phyloP scores from a whole-genome alignment of 1,140 invertebrate genomes.

The Hypsibius dujardini region DNA sequence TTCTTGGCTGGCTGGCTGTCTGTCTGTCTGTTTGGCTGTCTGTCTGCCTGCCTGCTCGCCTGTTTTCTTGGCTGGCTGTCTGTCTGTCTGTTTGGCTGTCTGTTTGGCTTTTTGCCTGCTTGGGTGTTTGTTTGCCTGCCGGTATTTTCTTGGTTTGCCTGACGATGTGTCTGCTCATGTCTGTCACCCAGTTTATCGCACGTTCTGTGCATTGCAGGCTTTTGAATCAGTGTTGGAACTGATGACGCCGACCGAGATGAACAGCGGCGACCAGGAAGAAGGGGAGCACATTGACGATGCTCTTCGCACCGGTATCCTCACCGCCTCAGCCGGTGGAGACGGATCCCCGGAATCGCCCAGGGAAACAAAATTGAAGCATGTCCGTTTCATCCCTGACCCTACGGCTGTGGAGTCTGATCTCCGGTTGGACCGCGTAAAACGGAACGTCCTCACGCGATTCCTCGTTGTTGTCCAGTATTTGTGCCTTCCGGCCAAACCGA shows the following conservation, averaged over 20 bases:
- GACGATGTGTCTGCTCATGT: too few species aligned
- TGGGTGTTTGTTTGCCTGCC: too few species aligned
- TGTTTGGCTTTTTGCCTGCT: too few species aligned
- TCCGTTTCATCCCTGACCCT: background rate
- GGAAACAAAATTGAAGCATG: background rate
- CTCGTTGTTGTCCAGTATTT: slow-evolving; percentile 5
- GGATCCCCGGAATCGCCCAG: background rate
- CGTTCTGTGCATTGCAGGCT: background rate
- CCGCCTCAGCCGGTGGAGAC: background rate
- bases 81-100: too few species aligned
- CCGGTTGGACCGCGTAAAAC: background rate
- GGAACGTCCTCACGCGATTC: background rate
- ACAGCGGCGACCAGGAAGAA: background rate
- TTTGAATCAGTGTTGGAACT: background rate
- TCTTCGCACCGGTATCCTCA: background rate
- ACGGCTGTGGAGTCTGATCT: background rate
- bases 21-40: too few species aligned
- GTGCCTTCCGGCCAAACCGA: background rate
- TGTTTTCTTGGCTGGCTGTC: too few species aligned
- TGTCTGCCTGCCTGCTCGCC: too few species aligned
- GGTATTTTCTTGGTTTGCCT: too few species aligned
- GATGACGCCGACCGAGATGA: slow-evolving; percentile 4
- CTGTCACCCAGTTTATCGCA: background rate
- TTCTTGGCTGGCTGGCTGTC: too few species aligned
- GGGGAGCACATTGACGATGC: background rate